Evolutionary conservation across 2,797 vertebrate genomes (phyloP), one percentile per base, ranked within the genome.

Genomic region (Poecilia picta): DNA sequence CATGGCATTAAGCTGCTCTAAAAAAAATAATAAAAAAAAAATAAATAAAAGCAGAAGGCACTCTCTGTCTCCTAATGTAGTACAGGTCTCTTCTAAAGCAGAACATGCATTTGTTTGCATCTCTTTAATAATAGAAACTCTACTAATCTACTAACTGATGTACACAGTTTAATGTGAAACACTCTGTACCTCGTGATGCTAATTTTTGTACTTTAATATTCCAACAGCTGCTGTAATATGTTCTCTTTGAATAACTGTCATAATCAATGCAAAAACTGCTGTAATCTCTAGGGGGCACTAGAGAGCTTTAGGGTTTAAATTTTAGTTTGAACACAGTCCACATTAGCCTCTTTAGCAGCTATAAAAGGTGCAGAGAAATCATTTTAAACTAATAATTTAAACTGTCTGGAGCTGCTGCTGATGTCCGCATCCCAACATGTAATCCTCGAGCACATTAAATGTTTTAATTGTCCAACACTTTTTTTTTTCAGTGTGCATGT

Each of bases 381-480:
- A 1, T 20, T 79, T 88, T 66, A 62, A 84, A 57, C 25, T 33
- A 64, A 81, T 74, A 39, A 31, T 53, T n/a, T 6, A 43, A 49
- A 36, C 62, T 1, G 72, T 47, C 47, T 11, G 16, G n/a, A 79
- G 59, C 74, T 43, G 3, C 51, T 64, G 46, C 70, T 28, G 5
- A n/a, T 16, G 20, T 72, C 20, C 3, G 0, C 68, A 68, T 43
- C 20, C 62, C 33, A 39, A 39, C 28, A 2, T 66, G 7, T 23
- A 66, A 66, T 41, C 8, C 59, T 71, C 36, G 49, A 64, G 53
- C n/a, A 33, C 36, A 8, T 25, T 78, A 62, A 46, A 51, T 74
- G 90, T 90, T 33, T 51, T 31, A 55, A 71, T 31, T 20, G 8
- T 68, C 64, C 39, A 41, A 68, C 33, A 5, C 57, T 23, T 66